Evolutionary conservation across 2,888 invertebrate species (phyloP).

Genomic region (Geophilus truncorum): DNA sequence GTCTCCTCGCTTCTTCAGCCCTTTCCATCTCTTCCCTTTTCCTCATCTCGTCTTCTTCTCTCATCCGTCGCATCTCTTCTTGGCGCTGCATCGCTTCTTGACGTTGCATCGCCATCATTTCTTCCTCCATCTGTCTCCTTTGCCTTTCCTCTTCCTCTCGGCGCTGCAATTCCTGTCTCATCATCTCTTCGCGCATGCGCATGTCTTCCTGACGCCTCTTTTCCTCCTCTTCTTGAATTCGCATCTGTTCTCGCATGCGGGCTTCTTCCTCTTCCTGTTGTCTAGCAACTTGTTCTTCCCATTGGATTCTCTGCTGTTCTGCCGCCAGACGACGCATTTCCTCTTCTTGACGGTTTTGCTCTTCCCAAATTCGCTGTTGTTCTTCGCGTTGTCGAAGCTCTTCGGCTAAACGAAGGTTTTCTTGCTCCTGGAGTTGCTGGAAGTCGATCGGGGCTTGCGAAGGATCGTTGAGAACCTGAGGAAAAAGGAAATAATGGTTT

Average conservation of each 20-base stretch:
- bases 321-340: neutral
- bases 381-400: neutral
- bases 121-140: too few species aligned
- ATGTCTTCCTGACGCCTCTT: constrained; percentile 2
- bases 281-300: neutral
- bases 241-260: neutral
- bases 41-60: too few species aligned
- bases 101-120: too few species aligned
- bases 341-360: neutral
- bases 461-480: too few species aligned
- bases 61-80: neutral
- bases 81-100: neutral
- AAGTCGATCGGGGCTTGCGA: too few species aligned
- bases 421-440: neutral
- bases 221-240: constrained; percentile 19
- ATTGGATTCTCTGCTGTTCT: neutral
- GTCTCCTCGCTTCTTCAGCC: neutral
- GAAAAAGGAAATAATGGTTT: too few species aligned
- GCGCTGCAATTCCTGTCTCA: neutral
- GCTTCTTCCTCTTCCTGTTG: neutral
- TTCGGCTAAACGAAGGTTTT: neutral
- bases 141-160: constrained; percentile 25
- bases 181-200: neutral
- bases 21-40: neutral
- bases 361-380: neutral